phyloP scores from a whole-genome alignment of 2,797 vertebrate genomes.

The Hydrolagus colliei region DNA sequence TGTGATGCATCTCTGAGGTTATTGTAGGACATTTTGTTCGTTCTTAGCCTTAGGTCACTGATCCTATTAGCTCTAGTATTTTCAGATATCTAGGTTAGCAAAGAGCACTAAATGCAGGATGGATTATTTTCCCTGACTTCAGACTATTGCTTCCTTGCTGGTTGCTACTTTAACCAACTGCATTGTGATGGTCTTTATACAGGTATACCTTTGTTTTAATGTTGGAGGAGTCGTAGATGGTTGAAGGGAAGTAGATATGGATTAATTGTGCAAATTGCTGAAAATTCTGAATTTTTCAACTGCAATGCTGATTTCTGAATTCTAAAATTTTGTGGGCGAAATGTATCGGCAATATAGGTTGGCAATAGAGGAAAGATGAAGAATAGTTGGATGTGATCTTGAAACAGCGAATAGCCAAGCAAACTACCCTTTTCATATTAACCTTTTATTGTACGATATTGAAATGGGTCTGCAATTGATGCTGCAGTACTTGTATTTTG shows the following conservation, averaged over 20 bases:
- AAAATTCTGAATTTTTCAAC: too few relatives aligned
- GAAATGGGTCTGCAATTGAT: not conserved
- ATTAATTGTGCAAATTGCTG: too few relatives aligned
- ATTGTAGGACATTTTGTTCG: conserved; percentile 14
- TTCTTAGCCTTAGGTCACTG: conserved; percentile 9
- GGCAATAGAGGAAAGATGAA: not conserved
- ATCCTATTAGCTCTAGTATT: conserved; percentile 26
- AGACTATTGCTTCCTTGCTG: not conserved
- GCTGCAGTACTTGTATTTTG: not conserved
- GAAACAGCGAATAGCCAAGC: not conserved
- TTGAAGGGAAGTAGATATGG: too few relatives aligned
- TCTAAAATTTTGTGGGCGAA: too few relatives aligned
- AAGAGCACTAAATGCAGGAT: conserved; percentile 20
- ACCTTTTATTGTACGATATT: too few relatives aligned
- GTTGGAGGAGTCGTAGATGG: not conserved
- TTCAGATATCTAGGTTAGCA: conserved; percentile 21
- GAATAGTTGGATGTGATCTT: too few relatives aligned
- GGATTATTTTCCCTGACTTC: not conserved
- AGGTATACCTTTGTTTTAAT: not conserved
- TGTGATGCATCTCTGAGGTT: conserved; percentile 14
- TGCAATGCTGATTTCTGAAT: too few relatives aligned
- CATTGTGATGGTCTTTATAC: not conserved
- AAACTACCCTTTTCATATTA: too few relatives aligned
- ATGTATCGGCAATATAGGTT: not conserved
- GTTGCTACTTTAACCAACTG: too few relatives aligned